Evolutionary conservation across 2,113 vertebrate species (phyloP).

Genomic region (Festucalex cinctus): DNA sequence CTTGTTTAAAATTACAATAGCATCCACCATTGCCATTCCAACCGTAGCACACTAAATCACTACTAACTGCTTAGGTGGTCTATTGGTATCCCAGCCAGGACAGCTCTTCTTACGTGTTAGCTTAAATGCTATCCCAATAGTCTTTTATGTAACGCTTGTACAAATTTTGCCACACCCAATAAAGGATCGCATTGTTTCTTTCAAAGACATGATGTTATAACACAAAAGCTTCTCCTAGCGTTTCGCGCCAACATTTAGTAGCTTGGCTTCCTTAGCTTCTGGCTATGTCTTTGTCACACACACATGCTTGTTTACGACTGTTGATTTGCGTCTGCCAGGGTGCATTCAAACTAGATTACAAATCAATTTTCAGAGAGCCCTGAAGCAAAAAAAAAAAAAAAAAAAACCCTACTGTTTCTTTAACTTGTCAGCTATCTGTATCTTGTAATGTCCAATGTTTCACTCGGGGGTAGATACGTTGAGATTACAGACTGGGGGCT

Average conservation of each 20-base stretch:
- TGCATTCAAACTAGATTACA: neutral
- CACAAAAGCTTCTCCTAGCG: neutral
- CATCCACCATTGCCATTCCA: neutral
- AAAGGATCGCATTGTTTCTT: neutral
- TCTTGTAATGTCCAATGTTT: neutral
- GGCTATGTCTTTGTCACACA: neutral
- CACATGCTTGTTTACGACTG: neutral
- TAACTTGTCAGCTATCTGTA: neutral
- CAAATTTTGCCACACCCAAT: neutral
- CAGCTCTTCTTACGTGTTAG: neutral
- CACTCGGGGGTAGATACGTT: neutral
- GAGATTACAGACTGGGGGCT: conserved; percentile 37
- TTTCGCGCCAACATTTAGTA: neutral
- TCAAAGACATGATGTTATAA: neutral
- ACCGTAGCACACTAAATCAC: neutral
- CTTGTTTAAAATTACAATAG: neutral
- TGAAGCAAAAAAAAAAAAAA: neutral
- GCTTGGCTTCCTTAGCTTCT: neutral
- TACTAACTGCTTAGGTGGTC: neutral
- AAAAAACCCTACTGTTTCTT: neutral
- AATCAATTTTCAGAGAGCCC: neutral
- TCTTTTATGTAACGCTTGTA: neutral
- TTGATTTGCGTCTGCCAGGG: neutral
- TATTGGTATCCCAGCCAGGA: neutral
- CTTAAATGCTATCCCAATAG: neutral